Percentiles rank a stretch among this genome's conserved stretches.
Evolutionary conservation across 2,797 vertebrate genomes (phyloP).

Genomic region (Hephaestus fuliginosus): DNA sequence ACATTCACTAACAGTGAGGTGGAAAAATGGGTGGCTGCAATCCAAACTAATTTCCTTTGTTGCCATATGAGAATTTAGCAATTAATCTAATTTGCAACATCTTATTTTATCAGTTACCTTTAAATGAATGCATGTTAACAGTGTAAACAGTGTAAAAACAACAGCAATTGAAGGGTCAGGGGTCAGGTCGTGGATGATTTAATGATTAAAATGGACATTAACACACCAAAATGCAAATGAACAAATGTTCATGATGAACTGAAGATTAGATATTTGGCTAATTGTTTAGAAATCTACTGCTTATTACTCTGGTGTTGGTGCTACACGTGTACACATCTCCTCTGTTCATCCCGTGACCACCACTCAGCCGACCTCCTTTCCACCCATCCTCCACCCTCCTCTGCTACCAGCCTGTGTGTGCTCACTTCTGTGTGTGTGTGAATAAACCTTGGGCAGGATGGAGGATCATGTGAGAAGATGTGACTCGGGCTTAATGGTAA

Average conservation of each 20-base stretch:
- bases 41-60: background rate
- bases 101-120: background rate
- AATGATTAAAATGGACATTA: background rate
- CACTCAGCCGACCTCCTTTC: slow-evolving; percentile 48
- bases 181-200: background rate
- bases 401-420: slow-evolving; percentile 12
- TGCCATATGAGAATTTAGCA: background rate
- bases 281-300: background rate
- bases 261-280: background rate
- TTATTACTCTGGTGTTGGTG: background rate
- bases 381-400: background rate
- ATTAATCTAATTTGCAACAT: background rate
- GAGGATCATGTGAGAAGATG: slow-evolving; percentile 85
- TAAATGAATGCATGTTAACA: background rate
- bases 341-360: slow-evolving; percentile 62
- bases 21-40: background rate
- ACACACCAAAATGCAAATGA: background rate
- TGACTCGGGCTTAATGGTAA: slow-evolving; percentile 83
- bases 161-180: background rate
- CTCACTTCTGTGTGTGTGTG: slow-evolving; percentile 48
- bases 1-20: background rate
- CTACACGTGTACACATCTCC: slow-evolving; percentile 27
- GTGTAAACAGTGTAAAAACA: background rate
- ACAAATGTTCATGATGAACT: background rate
- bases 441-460: slow-evolving; percentile 67